These are phyloP conservation scores for Micoletzkya japonica DNA, from an alignment of 2,888 invertebrate species.

Conservation along the genomic window DNA sequence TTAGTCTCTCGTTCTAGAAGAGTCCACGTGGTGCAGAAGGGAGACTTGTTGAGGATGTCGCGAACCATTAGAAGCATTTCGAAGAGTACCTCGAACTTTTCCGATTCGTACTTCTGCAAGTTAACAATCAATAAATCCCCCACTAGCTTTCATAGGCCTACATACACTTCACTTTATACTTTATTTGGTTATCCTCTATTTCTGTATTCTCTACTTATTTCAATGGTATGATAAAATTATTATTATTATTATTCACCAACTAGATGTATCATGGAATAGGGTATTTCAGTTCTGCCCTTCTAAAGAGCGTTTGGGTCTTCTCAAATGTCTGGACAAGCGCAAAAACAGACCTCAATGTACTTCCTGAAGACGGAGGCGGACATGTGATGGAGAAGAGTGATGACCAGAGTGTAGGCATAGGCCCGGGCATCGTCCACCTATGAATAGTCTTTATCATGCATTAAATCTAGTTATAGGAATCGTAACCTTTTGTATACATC, in stretches of 20 bases:
- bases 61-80: constrained; percentile 25
- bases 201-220: too few species aligned
- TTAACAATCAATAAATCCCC: too few species aligned
- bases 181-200: too few species aligned
- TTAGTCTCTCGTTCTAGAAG: constrained; percentile 22
- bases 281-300: too few species aligned
- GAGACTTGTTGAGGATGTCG: constrained; percentile 23
- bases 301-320: too few species aligned
- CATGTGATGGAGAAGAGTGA: constrained; percentile 27
- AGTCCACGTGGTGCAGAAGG: constrained; percentile 22
- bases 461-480: background rate
- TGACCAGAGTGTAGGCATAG: constrained; percentile 25
- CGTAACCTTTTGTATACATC: too few species aligned
- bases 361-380: constrained; percentile 23
- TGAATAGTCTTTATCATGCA: background rate
- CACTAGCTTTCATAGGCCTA: too few species aligned
- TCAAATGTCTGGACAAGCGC: too few species aligned
- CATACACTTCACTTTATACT: too few species aligned
- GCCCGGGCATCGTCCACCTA: constrained; percentile 28
- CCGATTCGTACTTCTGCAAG: constrained; percentile 16
- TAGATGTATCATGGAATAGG: too few species aligned
- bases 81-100: constrained; percentile 22
- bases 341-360: constrained; percentile 26
- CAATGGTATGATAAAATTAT: too few species aligned
- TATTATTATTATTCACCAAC: too few species aligned